These are phyloP conservation scores for Nasonia giraulti DNA, from an alignment of 1,140 invertebrate species.

Conservation along the genomic window DNA sequence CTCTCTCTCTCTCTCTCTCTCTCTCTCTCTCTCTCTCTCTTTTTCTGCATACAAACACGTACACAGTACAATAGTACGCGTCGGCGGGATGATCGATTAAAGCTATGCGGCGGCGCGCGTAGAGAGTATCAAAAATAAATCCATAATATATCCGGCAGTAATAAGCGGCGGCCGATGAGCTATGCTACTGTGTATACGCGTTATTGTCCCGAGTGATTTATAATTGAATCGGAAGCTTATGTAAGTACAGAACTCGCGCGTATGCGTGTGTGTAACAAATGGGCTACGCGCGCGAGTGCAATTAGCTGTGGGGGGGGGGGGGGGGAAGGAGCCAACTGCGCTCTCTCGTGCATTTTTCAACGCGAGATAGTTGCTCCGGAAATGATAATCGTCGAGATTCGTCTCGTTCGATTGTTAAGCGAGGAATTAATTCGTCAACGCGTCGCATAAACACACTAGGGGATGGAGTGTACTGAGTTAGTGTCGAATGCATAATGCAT, in stretches of 20 bases:
- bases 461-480: neutral
- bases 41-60: no score
- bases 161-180: neutral
- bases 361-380: neutral
- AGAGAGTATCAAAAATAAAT: no score
- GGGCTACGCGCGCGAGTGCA: neutral
- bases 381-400: neutral
- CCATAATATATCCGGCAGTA: neutral
- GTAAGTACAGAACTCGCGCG: neutral
- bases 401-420: no score
- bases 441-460: no score
- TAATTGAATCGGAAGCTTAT: slow-evolving; percentile 17
- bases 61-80: no score
- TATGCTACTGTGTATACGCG: neutral
- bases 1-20: no score
- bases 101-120: no score
- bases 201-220: slow-evolving; percentile 5
- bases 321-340: no score
- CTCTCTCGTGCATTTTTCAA: neutral
- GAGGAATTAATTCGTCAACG: no score
- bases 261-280: neutral
- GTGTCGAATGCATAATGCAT: slow-evolving; percentile 39
- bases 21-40: no score
- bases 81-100: no score
- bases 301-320: neutral